Evolutionary conservation across 1,140 invertebrate genomes (phyloP).

Genomic region (Drosophila sturtevanti): DNA sequence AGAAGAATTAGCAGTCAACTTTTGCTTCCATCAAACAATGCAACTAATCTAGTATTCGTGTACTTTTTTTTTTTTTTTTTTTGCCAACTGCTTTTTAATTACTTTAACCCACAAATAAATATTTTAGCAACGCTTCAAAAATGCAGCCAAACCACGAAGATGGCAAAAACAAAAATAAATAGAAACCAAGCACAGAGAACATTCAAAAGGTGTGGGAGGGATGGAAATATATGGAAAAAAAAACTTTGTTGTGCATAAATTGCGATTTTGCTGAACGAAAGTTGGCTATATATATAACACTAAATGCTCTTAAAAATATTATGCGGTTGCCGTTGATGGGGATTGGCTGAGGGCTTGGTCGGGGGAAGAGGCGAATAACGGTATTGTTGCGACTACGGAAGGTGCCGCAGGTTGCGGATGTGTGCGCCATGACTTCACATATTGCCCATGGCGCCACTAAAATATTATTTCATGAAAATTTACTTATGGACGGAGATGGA

Average conservation of each 20-base stretch:
- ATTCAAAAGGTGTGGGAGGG: no score
- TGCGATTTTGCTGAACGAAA: slow-evolving; percentile 53
- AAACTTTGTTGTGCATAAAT: slow-evolving; percentile 49
- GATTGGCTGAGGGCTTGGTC: slow-evolving; percentile 11
- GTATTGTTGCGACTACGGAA: slow-evolving; percentile 2
- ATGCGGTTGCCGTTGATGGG: slow-evolving; percentile 27
- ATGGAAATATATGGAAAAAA: slow-evolving; percentile 17
- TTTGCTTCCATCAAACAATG: slow-evolving; percentile 1
- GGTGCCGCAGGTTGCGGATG: slow-evolving; percentile 36
- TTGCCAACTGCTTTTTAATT: slow-evolving; percentile 48
- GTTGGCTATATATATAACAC: slow-evolving; percentile 61
- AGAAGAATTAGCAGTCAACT: slow-evolving; percentile 21
- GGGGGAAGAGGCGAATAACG: slow-evolving; percentile 7
- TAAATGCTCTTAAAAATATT: slow-evolving; percentile 71
- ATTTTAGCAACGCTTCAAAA: slow-evolving; percentile 68
- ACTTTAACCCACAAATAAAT: slow-evolving; percentile 52
- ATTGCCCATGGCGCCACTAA: slow-evolving; percentile 76
- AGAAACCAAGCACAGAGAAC: background rate
- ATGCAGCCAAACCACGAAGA: slow-evolving; percentile 19
- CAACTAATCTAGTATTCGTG: background rate
- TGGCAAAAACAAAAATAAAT: slow-evolving; percentile 2
- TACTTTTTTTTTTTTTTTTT: background rate
- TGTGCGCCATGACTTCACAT: slow-evolving; percentile 67
- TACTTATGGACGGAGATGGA: slow-evolving; percentile 77
- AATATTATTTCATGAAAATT: slow-evolving; percentile 80